phyloP scores from a whole-genome alignment of 2,888 invertebrate genomes.

The Apantesis nais region DNA sequence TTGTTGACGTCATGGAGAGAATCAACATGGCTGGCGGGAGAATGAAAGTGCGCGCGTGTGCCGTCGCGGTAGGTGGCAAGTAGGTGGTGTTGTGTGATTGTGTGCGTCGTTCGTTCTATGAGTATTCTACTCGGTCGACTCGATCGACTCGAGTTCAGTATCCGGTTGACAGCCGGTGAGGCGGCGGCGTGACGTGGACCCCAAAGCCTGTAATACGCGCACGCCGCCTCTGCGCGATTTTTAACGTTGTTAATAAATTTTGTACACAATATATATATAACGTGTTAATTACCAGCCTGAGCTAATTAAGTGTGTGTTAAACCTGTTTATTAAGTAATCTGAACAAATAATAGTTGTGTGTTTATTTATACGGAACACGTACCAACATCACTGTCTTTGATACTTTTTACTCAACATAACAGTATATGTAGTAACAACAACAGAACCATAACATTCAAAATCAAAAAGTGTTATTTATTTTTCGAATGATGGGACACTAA shows the following conservation, averaged over 20 bases:
- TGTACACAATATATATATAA: constrained; percentile 63
- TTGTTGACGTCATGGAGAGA: constrained; percentile 73
- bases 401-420: constrained; percentile 64
- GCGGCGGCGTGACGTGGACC: constrained; percentile 75
- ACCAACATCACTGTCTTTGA: constrained; percentile 61
- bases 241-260: constrained; percentile 74
- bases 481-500: constrained; percentile 43
- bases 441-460: constrained; percentile 43
- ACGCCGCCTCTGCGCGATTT: constrained; percentile 83
- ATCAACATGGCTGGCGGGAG: constrained; percentile 72
- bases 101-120: constrained; percentile 46
- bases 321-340: constrained; percentile 40
- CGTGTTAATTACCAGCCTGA: constrained; percentile 56
- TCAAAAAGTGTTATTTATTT: constrained; percentile 42
- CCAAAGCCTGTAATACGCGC: constrained; percentile 64
- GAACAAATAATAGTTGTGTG: constrained; percentile 26
- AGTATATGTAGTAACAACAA: no score
- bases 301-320: constrained; percentile 50
- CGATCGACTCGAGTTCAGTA: constrained; percentile 78
- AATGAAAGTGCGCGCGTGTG: constrained; percentile 72
- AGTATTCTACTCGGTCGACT: constrained; percentile 66
- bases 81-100: constrained; percentile 54
- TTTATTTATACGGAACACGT: constrained; percentile 50
- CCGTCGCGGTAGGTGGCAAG: constrained; percentile 61
- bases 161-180: constrained; percentile 84